Base-by-base conservation (phyloP, 2,797 vertebrate species). In the Gobio occitaniae region DNA sequence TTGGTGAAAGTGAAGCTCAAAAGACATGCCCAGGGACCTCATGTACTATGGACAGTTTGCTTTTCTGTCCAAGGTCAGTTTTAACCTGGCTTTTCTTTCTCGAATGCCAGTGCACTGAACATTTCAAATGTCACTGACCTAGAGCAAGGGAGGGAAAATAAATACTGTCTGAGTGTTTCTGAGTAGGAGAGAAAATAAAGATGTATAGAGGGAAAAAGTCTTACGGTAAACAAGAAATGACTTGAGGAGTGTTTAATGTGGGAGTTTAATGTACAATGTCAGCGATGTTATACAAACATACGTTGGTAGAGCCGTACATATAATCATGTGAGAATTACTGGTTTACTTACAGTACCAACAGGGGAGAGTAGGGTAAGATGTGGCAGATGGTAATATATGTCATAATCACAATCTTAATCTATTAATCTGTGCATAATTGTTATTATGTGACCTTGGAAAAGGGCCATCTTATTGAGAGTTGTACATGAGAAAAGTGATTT, bases 61-160 rank as follows among this genome's bases (percentile, higher is more conserved):
- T 80, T 84, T 69, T 59, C 47, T 85, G 21, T 85, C 66, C 50
- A 21, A 59, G 87, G 83, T 89, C 80, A 84, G 70, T 84, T 78
- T 87, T 69, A 70, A 54, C 86, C 89, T 71, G 82, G 38, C 84
- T 82, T 83, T 87, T 90, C 85, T 74, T 85, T 82, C 88, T 85
- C 84, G 75, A 91, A 82, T 85, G 83, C 76, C 87, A 90, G 41
- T 76, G 90, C 90, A 52, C 69, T 44, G 77, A 65, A 80, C 56
- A 80, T 72, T 85, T 66, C 32, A 54, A 85, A 80, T 85, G 59
- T 80, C 84, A 66, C 32, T 80, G 89, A 92, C 84, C 83, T 90
- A 93, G 93, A 92, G 91, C 92, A 89, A 90, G 36, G 78, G 16
- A 29, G 65, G 72, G 76, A 90, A 90, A 87, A 87, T 80, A 74